Evolutionary conservation across 2,113 vertebrate species (phyloP).

Genomic region (Anguilla japonica): DNA sequence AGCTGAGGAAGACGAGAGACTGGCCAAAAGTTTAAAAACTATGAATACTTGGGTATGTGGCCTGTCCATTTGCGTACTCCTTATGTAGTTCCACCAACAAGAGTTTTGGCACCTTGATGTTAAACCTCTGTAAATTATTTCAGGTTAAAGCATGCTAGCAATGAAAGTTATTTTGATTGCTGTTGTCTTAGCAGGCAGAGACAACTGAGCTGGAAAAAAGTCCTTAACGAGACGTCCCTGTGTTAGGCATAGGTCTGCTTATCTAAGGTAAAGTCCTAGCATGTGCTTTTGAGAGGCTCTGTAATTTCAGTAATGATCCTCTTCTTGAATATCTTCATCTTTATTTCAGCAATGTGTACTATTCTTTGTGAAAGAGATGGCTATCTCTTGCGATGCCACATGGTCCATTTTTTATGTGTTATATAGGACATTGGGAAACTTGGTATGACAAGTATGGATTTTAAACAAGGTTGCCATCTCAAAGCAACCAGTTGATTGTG

Average conservation of each 20-base stretch:
- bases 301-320: background rate
- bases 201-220: background rate
- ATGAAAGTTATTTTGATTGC: conserved; percentile 5
- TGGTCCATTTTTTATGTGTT: background rate
- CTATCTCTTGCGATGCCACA: background rate
- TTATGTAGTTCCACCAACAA: conserved; percentile 18
- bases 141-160: conserved; percentile 13
- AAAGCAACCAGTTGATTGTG: background rate
- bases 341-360: background rate
- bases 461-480: background rate
- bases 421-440: background rate
- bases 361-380: background rate
- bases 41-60: conserved; percentile 50
- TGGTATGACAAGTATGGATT: background rate
- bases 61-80: conserved; percentile 31
- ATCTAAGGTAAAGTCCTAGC: background rate
- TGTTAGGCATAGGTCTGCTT: too few species aligned
- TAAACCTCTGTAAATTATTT: conserved; percentile 4
- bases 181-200: background rate
- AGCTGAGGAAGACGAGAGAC: conserved; percentile 45
- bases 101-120: conserved; percentile 8
- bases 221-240: background rate
- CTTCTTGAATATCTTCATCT: conserved; percentile 1
- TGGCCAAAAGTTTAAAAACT: conserved; percentile 48
- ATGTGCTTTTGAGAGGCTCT: conserved; percentile 3